Evolutionary conservation across 2,888 invertebrate genomes (phyloP), one percentile per base, ranked within the genome.

Genomic region (Druceiella hillmani): DNA sequence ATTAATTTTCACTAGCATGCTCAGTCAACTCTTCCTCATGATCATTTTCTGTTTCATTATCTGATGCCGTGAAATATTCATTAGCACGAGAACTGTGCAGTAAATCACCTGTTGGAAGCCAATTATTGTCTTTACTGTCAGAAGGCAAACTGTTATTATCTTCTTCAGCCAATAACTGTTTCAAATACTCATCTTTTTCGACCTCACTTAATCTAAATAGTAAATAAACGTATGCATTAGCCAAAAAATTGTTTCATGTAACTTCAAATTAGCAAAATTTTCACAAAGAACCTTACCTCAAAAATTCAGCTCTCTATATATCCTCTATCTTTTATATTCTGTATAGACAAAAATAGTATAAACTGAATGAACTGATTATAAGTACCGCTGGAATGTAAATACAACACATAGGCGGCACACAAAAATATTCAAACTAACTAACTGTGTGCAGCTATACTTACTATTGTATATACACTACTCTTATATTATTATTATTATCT

Each of bases 161-260:
- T 26, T 26, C 26, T 12, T 26, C 26, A 12, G 11, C 26, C 26
- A 26, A 26, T 26, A 26, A 26, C 26, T 26, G 26, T 26, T 26
- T 26, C 26, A 26, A 26, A 12, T 26, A 26, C 26, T 26, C 4
- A 26, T 26, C n/a, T 26, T 26, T 26, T 26, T 26, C 26, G 26
- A 12, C 26, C 26, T 26, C 4, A 26, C 26, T 26, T 12, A 26
- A 26, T n/a, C 26, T 26, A 26, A 26, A 26, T 12, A 26, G 26
- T 26, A 26, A 26, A 26, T 26, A 26, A 26, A 26, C 26, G 26
- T 26, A 26, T 26, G 26, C 26, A 26, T 26, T 26, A 26, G 26
- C 26, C 26, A 26, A 26, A 26, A 26, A 26, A n/a, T 26, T 12
- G 26, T 26, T 26, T 26, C 26, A 26, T 26, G 26, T 26, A 26